Percentiles rank a stretch among this genome's conserved stretches.
phyloP scores from a whole-genome alignment of 2,888 invertebrate species.

The Macrosoma leucophasiata region DNA sequence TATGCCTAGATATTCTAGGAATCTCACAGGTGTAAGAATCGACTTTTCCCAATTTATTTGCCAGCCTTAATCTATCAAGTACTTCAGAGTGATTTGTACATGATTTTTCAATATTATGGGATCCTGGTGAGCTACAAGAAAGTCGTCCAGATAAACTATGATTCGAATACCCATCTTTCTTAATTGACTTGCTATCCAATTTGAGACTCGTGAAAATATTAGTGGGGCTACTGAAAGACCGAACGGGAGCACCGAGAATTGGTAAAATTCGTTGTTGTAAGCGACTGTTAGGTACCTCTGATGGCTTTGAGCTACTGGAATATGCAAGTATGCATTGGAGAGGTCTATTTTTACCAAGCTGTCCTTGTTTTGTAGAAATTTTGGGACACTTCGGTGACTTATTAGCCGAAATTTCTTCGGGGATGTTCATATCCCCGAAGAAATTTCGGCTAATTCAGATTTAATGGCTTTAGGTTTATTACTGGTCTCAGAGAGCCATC shows the following conservation, averaged over 20 bases:
- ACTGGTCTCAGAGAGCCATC: too few species aligned
- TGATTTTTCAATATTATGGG: conserved; percentile 3
- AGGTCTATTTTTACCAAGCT: conserved; percentile 18
- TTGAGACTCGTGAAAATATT: conserved; percentile 17
- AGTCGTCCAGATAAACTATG: conserved; percentile 24
- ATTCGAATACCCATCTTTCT: conserved; percentile 11
- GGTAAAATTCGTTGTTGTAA: conserved; percentile 7
- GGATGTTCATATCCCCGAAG: too few species aligned
- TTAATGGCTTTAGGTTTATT: too few species aligned
- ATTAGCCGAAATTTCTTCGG: conserved; percentile 14
- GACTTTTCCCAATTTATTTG: conserved; percentile 10
- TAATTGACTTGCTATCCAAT: conserved; percentile 15
- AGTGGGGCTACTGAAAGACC: conserved; percentile 17
- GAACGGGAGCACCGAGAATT: conserved; percentile 18
- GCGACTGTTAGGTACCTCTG: conserved; percentile 11
- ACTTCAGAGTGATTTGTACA: conserved; percentile 1
- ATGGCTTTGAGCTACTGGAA: conserved; percentile 12
- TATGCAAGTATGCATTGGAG: conserved; percentile 17
- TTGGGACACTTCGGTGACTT: conserved; percentile 9
- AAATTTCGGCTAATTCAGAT: too few species aligned
- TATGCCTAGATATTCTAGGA: conserved; percentile 16
- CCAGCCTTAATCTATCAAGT: conserved; percentile 13
- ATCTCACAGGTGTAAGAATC: conserved; percentile 3
- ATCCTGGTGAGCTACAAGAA: conserved; percentile 14
- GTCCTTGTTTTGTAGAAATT: conserved; percentile 16